Base-by-base conservation (phyloP, 1,140 invertebrate genomes). In the Acromyrmex echinatior region DNA sequence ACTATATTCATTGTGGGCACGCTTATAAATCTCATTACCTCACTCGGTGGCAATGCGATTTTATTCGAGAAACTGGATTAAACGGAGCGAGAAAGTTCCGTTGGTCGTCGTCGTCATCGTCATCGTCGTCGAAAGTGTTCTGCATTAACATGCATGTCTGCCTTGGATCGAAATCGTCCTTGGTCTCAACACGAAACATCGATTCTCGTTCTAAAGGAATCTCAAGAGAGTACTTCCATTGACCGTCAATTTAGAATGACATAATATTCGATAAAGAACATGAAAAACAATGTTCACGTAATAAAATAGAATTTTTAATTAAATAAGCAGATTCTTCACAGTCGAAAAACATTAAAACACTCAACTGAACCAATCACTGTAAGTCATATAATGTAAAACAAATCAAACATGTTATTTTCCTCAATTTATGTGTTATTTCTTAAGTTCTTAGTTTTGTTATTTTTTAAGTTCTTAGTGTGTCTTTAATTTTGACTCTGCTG, bases 31-130 rank as follows among this genome's bases (percentile, higher is more conserved):
- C 80, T 87, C 71, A 73, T 90, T 77, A 88, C 56, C 63, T 84
- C 80, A 84, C 70, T 84, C n/a, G 70, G 12, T 12, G 51, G 45
- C 70, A 31, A 74, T 76, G 85, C 89, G 89, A 94, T 94, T 68
- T 94, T 94, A 95, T 93, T 94, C 92, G 93, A 94, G 93, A 94
- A 95, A 94, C 93, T 94, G 93, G 93, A 95, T 94, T 93, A 92
- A 94, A 88, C 91, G 63, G 87, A 94, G 91, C 92, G 93, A 94
- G 94, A 95, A 95, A 95, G 94, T 95, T 94, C 91, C 90, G 92
- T 93, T 94, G 93, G 71, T 56, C 49, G 91, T 90, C 91, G 91
- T 39, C n/a, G 56, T 58, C 65, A 1, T 25, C 92, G 63, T 68
- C 28, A 91, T 90, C 91, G 91, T 70, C 53, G 92, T 91, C 91